These are phyloP conservation scores for Capromys pilorides DNA, from an alignment of 2,797 vertebrate species.

Conservation along the genomic window DNA sequence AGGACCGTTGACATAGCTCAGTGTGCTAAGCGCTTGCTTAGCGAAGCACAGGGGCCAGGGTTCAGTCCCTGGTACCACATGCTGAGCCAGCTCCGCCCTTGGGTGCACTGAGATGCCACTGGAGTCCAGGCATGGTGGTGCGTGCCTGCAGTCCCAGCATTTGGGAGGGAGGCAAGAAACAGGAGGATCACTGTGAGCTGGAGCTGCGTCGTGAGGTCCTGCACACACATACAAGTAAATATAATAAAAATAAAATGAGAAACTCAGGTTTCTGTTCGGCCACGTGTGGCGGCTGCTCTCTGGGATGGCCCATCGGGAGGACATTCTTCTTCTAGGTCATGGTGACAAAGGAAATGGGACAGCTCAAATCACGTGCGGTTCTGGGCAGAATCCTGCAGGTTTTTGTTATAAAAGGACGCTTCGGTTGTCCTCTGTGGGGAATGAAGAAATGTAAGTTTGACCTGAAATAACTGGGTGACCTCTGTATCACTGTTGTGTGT, in stretches of 20 bases:
- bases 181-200: too few species aligned
- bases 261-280: rapidly evolving
- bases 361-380: rapidly evolving
- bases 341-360: rapidly evolving
- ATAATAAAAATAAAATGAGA: background rate
- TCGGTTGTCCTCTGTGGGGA: background rate
- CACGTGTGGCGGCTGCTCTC: rapidly evolving
- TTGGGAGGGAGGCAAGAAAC: too few species aligned
- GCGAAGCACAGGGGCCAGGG: too few species aligned
- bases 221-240: too few species aligned
- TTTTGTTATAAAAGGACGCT: background rate
- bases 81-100: too few species aligned
- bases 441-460: background rate
- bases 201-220: too few species aligned
- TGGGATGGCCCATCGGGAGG: rapidly evolving
- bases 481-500: rapidly evolving
- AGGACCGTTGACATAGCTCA: too few species aligned
- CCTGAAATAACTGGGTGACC: rapidly evolving
- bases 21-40: too few species aligned
- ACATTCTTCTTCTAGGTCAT: rapidly evolving
- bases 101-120: too few species aligned
- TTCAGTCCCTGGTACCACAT: too few species aligned
- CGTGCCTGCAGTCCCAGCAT: too few species aligned
- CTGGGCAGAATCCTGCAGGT: background rate
- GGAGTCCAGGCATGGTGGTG: too few species aligned